Conservation (phyloP, 2,888 invertebrate species). For the Sepioteuthis lessoniana region DNA sequence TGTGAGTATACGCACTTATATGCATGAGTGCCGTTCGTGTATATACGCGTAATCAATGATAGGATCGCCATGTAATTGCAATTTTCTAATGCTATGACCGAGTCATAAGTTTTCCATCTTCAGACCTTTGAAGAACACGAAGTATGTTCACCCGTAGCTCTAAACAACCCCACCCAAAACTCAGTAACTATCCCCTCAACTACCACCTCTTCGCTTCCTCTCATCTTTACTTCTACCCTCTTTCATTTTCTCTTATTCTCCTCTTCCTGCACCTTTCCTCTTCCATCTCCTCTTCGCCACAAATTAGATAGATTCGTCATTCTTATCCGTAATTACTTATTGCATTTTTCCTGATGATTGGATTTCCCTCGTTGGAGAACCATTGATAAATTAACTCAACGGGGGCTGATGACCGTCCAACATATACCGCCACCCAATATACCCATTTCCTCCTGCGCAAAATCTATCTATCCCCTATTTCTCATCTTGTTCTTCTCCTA, state of each 20-base stretch:
- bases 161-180: too few relatives aligned
- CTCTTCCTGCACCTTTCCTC: background rate
- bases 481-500: background rate
- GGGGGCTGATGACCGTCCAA: conserved; percentile 5
- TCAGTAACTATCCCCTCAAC: background rate
- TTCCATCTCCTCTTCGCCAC: background rate
- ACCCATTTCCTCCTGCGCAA: background rate
- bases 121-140: background rate
- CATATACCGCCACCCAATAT: background rate
- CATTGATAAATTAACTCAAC: conserved; percentile 21
- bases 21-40: background rate
- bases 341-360: background rate
- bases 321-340: conserved; percentile 16
- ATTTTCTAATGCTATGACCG: conserved; percentile 8
- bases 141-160: background rate
- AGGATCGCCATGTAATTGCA: conserved; percentile 1
- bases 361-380: background rate
- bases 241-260: background rate
- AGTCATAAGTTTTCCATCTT: conserved; percentile 21
- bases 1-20: too few relatives aligned
- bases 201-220: background rate
- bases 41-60: background rate
- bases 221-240: background rate
- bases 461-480: background rate
- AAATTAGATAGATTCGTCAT: conserved; percentile 33